Percentiles rank a stretch among this genome's conserved stretches.
phyloP scores from a whole-genome alignment of 2,888 invertebrate species.

The Nineta flava region DNA sequence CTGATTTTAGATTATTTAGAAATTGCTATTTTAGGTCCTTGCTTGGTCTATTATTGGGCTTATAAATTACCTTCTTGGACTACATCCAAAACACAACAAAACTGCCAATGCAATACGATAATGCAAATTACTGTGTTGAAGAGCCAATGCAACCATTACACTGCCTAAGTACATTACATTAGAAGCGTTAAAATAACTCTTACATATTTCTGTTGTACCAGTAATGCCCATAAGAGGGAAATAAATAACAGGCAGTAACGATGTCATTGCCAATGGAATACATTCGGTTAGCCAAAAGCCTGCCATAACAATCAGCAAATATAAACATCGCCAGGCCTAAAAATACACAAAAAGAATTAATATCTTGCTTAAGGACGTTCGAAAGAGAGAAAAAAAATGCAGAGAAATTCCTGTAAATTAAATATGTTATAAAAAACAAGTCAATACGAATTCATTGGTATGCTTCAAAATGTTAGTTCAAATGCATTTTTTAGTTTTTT shows the following conservation, averaged over 20 bases:
- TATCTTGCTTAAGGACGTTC: too few relatives aligned
- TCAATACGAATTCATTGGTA: too few relatives aligned
- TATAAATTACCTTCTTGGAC: constrained; percentile 48
- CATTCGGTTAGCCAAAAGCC: constrained; percentile 27
- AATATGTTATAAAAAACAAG: too few relatives aligned
- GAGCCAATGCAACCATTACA: constrained; percentile 76
- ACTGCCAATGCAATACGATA: constrained; percentile 73
- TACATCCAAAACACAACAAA: constrained; percentile 59
- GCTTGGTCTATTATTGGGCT: too few relatives aligned
- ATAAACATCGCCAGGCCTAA: constrained; percentile 22
- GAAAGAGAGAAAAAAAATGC: too few relatives aligned
- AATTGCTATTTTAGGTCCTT: too few relatives aligned
- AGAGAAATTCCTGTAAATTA: too few relatives aligned
- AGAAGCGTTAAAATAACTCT: constrained; percentile 41
- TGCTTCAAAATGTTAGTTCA: too few relatives aligned
- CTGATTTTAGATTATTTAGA: too few relatives aligned
- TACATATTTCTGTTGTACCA: constrained; percentile 17
- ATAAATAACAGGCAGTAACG: constrained; percentile 24
- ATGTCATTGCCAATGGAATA: constrained; percentile 24
- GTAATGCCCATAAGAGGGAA: constrained; percentile 24
- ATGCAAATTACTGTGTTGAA: constrained; percentile 80
- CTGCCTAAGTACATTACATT: constrained; percentile 84
- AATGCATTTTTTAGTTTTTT: too few relatives aligned
- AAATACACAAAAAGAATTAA: too few relatives aligned
- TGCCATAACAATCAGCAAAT: constrained; percentile 24